phyloP scores from a whole-genome alignment of 1,140 invertebrate species.

The Lerema accius region DNA sequence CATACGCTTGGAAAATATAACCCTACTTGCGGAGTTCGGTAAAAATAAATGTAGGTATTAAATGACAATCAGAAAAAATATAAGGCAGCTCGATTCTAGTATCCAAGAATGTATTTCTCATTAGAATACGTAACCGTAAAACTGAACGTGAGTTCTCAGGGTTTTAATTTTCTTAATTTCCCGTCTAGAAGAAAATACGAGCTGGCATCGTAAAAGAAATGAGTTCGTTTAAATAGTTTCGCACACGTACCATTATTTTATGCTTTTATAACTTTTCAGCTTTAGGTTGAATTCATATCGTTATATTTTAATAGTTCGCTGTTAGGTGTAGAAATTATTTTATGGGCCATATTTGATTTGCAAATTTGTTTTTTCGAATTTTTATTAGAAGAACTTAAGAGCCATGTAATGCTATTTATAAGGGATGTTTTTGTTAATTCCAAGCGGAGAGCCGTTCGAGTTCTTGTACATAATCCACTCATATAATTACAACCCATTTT shows the following conservation, averaged over 20 bases:
- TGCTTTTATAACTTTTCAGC: slow-evolving; percentile 28
- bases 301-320: slow-evolving; percentile 18
- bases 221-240: slow-evolving; percentile 27
- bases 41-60: too few species aligned
- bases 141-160: slow-evolving; percentile 12
- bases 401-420: too few species aligned
- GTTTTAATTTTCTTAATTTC: slow-evolving; percentile 31
- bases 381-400: too few species aligned
- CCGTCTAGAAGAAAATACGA: slow-evolving; percentile 31
- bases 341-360: background rate
- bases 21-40: too few species aligned
- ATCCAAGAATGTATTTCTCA: too few species aligned
- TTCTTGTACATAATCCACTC: too few species aligned
- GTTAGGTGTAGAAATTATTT: background rate
- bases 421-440: too few species aligned
- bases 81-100: too few species aligned
- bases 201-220: slow-evolving; percentile 28
- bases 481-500: too few species aligned
- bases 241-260: slow-evolving; percentile 33
- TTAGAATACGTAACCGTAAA: slow-evolving; percentile 20
- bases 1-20: too few species aligned
- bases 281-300: slow-evolving; percentile 25
- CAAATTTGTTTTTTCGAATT: background rate
- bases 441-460: too few species aligned
- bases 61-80: too few species aligned